phyloP scores from a whole-genome alignment of 2,113 vertebrate genomes.

The Phaetusa simplex region DNA sequence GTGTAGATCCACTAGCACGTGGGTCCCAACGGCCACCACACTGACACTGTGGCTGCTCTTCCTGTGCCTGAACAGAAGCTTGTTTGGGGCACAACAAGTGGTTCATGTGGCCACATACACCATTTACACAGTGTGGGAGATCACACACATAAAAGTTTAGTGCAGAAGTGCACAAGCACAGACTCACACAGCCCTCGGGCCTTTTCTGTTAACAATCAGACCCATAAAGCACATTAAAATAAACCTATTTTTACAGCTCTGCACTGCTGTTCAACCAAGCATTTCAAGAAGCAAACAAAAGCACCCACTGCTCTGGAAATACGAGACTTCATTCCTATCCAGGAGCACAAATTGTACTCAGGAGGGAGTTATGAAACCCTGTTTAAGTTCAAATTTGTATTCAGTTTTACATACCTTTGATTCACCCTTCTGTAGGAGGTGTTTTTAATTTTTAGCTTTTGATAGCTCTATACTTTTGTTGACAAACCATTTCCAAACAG shows the following conservation, averaged over 20 bases:
- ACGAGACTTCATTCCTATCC: conserved; percentile 22
- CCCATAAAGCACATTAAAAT: conserved; percentile 62
- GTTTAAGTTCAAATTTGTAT: conserved; percentile 50
- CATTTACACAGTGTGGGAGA: conserved; percentile 15
- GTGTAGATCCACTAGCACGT: not conserved
- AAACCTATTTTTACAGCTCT: conserved; percentile 62
- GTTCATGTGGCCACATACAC: not conserved
- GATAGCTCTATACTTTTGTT: not conserved
- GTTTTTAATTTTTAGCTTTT: conserved; percentile 8
- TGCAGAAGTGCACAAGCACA: conserved; percentile 41
- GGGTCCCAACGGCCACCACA: not conserved
- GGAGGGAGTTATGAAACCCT: conserved; percentile 30
- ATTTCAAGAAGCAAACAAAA: conserved; percentile 60
- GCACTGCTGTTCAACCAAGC: conserved; percentile 51
- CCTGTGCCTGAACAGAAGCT: not conserved
- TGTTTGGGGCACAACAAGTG: not conserved
- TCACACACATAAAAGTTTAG: conserved; percentile 24
- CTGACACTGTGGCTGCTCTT: not conserved
- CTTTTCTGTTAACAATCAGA: conserved; percentile 63
- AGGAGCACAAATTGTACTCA: conserved; percentile 39
- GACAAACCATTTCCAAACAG: not conserved
- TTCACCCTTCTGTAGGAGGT: not conserved
- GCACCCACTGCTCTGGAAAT: conserved; percentile 55
- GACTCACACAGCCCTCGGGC: conserved; percentile 4
- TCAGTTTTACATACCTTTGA: conserved; percentile 53